These are phyloP conservation scores for Bergia sp. DNA, from an alignment of 92 coral and sea anemone species.

Conservation along the genomic window DNA sequence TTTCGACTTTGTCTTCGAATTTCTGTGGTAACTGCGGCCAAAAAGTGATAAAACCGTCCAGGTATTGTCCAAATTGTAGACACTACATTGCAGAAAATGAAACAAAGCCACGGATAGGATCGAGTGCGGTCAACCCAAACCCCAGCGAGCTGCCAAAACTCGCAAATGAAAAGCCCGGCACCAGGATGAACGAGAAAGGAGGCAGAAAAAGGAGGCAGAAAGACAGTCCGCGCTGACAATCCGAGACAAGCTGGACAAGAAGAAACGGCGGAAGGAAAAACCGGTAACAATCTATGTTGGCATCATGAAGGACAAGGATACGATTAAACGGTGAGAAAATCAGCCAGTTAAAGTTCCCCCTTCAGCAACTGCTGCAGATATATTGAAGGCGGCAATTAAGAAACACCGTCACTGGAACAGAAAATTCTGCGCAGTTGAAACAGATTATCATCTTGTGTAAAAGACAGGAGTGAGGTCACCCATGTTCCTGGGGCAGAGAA, in stretches of 20 bases:
- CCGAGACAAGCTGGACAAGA: background rate
- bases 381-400: constrained; percentile 13
- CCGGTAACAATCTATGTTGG: constrained; percentile 7
- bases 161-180: background rate
- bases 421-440: background rate
- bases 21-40: background rate
- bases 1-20: background rate
- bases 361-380: background rate
- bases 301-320: constrained; percentile 28
- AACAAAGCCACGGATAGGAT: background rate
- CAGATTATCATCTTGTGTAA: background rate
- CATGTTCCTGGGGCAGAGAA: constrained; percentile 13
- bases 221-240: background rate
- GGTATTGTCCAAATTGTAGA: background rate
- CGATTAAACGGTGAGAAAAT: constrained; percentile 2
- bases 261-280: background rate
- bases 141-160: background rate
- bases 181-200: background rate
- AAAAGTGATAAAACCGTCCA: background rate
- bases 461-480: constrained; percentile 1
- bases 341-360: background rate
- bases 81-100: background rate
- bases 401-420: background rate
- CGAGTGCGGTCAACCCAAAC: constrained; percentile 2
- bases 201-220: background rate